Evolutionary conservation across 2,113 vertebrate species (phyloP).

Genomic region (Emydocephalus ijimae): DNA sequence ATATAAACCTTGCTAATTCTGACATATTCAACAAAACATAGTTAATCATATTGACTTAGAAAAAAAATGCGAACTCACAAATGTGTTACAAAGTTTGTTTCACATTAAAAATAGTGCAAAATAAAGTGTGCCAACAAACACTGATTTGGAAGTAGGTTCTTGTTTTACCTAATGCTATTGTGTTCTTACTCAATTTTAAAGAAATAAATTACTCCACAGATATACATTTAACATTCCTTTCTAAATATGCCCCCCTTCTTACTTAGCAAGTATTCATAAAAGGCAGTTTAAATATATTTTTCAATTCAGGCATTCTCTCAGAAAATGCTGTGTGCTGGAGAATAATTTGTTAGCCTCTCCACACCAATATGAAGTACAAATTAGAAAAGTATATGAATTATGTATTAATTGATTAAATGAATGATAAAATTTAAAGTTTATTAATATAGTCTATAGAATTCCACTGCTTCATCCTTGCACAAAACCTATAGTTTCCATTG

Average conservation of each 20-base stretch:
- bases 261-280: conserved; percentile 13
- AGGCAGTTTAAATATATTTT: conserved; percentile 8
- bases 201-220: background rate
- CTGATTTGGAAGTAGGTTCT: background rate
- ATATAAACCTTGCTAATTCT: background rate
- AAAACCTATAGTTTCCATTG: background rate
- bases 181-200: background rate
- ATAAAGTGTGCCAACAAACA: background rate
- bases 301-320: conserved; percentile 19
- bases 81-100: background rate
- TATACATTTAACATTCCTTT: background rate
- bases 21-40: background rate
- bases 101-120: background rate
- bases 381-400: background rate
- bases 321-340: background rate
- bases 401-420: background rate
- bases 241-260: background rate
- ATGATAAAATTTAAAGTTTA: background rate
- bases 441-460: background rate
- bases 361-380: background rate
- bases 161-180: background rate
- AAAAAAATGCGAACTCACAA: background rate
- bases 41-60: background rate
- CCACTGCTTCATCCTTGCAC: background rate
- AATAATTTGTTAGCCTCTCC: background rate